These are phyloP conservation scores for Drosophila asahinai DNA, from an alignment of 1,140 invertebrate genomes.

Conservation along the genomic window DNA sequence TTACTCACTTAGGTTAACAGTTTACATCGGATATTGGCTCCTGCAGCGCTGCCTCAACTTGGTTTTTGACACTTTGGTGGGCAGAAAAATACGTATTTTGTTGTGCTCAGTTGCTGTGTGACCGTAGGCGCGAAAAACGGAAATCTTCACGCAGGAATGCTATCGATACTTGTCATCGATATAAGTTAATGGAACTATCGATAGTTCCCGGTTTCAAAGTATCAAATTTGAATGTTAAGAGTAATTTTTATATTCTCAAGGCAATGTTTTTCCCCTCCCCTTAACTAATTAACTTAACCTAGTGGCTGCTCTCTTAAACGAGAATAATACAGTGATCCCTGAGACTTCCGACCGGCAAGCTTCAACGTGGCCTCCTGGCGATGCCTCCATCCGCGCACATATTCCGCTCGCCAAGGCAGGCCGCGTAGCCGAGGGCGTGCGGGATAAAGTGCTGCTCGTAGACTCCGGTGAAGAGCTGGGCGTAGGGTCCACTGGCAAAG, in stretches of 20 bases:
- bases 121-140: not conserved
- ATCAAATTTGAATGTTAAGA: not conserved
- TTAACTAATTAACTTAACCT: slow-evolving; percentile 16
- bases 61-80: slow-evolving; percentile 31
- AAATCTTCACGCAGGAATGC: not conserved
- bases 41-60: slow-evolving; percentile 11
- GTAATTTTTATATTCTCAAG: not conserved
- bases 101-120: slow-evolving; percentile 33
- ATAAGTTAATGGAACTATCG: not conserved
- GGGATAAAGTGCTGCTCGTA: slow-evolving; percentile 91
- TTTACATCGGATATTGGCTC: slow-evolving; percentile 30
- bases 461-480: slow-evolving; percentile 89
- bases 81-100: slow-evolving; percentile 40
- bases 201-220: not conserved
- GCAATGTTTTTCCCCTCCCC: slow-evolving; percentile 8
- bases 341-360: not conserved
- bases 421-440: slow-evolving; percentile 89
- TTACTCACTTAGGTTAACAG: slow-evolving; percentile 70
- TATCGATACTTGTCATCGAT: not conserved
- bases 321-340: slow-evolving; percentile 56
- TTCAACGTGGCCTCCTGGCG: slow-evolving; percentile 38
- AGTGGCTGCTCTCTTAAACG: slow-evolving; percentile 23
- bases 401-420: slow-evolving; percentile 86
- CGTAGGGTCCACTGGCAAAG: slow-evolving; percentile 87
- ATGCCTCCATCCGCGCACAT: slow-evolving; percentile 65